Evolutionary conservation across 1,140 invertebrate species (phyloP).

Genomic region (Triops cancriformis): DNA sequence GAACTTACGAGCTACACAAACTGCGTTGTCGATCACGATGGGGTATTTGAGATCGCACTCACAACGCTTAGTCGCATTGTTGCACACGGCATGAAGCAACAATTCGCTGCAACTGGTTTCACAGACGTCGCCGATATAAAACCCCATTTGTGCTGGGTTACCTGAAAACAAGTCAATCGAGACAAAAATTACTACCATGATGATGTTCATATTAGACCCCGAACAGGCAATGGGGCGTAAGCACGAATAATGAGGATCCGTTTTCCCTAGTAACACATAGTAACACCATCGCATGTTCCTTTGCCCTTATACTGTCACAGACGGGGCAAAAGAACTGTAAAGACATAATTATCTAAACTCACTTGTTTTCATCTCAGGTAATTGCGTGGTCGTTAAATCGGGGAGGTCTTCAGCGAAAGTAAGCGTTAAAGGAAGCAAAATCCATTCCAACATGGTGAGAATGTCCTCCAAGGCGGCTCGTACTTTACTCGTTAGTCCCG

Average conservation of each 20-base stretch:
- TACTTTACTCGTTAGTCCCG: background rate
- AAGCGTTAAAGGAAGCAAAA: background rate
- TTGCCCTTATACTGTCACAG: background rate
- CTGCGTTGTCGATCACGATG: slow-evolving; percentile 22
- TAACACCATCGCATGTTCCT: background rate
- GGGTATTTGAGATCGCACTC: slow-evolving; percentile 23
- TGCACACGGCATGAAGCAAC: slow-evolving; percentile 25
- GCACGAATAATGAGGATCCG: background rate
- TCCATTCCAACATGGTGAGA: slow-evolving; percentile 5
- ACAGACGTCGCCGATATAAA: slow-evolving; percentile 22
- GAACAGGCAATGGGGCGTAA: background rate
- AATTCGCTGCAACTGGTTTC: slow-evolving; percentile 19
- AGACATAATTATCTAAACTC: background rate
- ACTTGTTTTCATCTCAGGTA: slow-evolving; percentile 10
- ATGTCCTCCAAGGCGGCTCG: background rate
- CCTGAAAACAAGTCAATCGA: background rate
- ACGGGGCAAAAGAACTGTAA: background rate
- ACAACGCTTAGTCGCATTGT: slow-evolving; percentile 17
- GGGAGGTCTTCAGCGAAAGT: background rate
- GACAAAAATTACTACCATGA: background rate
- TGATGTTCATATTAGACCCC: background rate
- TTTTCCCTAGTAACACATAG: background rate
- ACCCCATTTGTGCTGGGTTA: background rate
- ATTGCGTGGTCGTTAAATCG: background rate
- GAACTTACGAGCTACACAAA: slow-evolving; percentile 24